Evolutionary conservation across 2,113 vertebrate genomes (phyloP).

Genomic region (Emydocephalus ijimae): DNA sequence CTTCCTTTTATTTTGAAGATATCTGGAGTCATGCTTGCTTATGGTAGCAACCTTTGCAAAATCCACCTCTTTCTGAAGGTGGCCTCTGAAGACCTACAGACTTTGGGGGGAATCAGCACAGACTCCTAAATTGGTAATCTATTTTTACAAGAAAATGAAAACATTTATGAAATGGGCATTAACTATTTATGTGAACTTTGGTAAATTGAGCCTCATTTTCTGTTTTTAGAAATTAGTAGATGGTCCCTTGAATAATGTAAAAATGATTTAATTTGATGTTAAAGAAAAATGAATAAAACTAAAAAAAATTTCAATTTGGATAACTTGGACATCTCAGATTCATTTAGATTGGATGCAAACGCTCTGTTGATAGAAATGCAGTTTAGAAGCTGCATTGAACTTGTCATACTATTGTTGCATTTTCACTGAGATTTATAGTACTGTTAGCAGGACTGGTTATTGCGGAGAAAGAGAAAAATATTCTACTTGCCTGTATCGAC

Average conservation of each 20-base stretch:
- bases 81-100: not conserved
- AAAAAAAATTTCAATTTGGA: not conserved
- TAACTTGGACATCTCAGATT: not conserved
- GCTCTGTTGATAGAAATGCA: not conserved
- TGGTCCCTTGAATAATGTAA: not conserved
- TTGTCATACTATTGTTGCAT: not conserved
- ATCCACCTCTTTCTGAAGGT: not conserved
- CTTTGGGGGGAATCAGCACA: not conserved
- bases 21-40: not conserved
- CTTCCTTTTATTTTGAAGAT: not conserved
- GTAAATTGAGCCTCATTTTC: not conserved
- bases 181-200: not conserved
- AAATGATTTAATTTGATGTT: not conserved
- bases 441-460: not conserved
- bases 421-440: not conserved
- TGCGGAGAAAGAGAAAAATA: not conserved
- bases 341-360: not conserved
- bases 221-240: not conserved
- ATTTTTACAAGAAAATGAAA: not conserved
- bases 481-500: not conserved
- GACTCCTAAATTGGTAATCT: not conserved
- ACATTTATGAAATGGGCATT: not conserved
- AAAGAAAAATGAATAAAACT: not conserved
- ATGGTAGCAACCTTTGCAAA: not conserved
- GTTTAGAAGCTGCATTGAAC: not conserved